Conservation (phyloP, 2,113 vertebrate species). For the Elephantulus edwardii region DNA sequence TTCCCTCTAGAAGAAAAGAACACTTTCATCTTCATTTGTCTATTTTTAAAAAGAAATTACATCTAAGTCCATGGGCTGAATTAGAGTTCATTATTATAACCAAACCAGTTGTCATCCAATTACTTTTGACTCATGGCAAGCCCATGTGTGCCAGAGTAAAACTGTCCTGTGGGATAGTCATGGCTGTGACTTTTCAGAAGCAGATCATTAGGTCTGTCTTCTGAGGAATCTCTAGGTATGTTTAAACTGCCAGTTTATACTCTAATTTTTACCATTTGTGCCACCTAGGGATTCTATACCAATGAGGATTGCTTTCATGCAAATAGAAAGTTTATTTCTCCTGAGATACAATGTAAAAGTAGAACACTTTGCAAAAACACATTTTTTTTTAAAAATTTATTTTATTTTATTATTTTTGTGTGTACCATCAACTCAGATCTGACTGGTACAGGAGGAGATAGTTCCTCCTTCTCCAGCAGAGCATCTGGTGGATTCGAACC, state of each 20-base stretch:
- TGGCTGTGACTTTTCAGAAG: too few relatives aligned
- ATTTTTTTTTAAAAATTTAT: too few relatives aligned
- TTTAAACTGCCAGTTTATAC: background rate
- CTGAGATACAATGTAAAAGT: background rate
- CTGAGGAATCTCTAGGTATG: background rate
- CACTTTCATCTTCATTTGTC: conserved; percentile 19
- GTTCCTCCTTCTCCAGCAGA: too few relatives aligned
- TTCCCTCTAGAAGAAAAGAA: background rate
- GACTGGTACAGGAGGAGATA: too few relatives aligned
- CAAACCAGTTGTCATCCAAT: too few relatives aligned
- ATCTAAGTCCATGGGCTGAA: conserved; percentile 14
- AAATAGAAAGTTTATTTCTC: conserved; percentile 9
- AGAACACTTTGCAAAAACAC: background rate
- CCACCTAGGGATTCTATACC: background rate
- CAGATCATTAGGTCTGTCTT: background rate
- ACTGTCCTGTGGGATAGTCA: too few relatives aligned
- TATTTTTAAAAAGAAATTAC: conserved; percentile 33
- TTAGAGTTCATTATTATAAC: conserved; percentile 7
- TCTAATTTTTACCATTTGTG: background rate
- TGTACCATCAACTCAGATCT: too few relatives aligned
- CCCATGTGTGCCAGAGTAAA: too few relatives aligned
- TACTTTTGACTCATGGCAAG: too few relatives aligned
- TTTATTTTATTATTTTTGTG: too few relatives aligned
- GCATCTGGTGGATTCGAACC: too few relatives aligned
- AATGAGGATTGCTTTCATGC: background rate